Percentiles rank a stretch among this genome's conserved stretches.
Evolutionary conservation across 2,797 vertebrate genomes (phyloP).

Genomic region (Parauchenoglanis punctatus): DNA sequence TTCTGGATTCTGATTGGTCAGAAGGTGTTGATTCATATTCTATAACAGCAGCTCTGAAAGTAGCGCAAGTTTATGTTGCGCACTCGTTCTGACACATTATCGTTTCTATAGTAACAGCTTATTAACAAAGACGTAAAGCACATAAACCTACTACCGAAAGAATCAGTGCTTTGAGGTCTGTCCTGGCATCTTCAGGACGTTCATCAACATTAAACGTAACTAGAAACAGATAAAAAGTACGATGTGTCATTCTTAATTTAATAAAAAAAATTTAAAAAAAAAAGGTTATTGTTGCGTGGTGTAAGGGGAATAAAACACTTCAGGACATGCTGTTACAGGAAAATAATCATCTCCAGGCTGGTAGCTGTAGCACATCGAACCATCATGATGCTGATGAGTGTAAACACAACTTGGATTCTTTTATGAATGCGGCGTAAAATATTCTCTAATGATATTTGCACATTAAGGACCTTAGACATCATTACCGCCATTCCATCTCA

Average conservation of each 20-base stretch:
- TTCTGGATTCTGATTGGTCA: too few species aligned
- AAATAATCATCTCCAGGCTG: neutral
- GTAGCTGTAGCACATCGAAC: too few species aligned
- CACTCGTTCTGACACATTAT: too few species aligned
- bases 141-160: too few species aligned
- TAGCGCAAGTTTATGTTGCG: too few species aligned
- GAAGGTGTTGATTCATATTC: too few species aligned
- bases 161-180: too few species aligned
- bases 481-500: neutral
- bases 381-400: too few species aligned
- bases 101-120: too few species aligned
- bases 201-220: neutral
- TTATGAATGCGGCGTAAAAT: neutral
- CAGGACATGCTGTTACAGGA: neutral
- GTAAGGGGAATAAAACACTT: neutral
- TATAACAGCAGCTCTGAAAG: too few species aligned
- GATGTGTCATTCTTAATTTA: neutral
- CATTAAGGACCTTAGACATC: neutral
- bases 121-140: too few species aligned
- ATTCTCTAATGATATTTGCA: neutral
- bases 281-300: too few species aligned
- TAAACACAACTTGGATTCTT: neutral
- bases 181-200: neutral
- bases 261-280: neutral
- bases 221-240: neutral